These are phyloP conservation scores for Heliconius erato DNA, from an alignment of 2,888 invertebrate species.

Conservation along the genomic window DNA sequence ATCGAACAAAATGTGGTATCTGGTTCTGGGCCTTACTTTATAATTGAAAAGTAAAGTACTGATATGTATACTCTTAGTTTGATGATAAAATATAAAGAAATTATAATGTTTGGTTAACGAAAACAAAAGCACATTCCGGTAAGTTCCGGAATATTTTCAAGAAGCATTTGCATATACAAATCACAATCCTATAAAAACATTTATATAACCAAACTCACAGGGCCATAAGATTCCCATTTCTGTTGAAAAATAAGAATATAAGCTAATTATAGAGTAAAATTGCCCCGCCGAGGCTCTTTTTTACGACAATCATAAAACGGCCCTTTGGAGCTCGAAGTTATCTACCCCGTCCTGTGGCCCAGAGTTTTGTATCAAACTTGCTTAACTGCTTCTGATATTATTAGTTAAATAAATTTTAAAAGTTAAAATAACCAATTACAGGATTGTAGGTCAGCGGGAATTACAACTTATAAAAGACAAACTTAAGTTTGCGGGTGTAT, in stretches of 20 bases:
- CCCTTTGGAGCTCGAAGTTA: constrained; percentile 74
- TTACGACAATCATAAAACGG: constrained; percentile 82
- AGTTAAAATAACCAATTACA: not conserved
- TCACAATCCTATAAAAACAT: constrained; percentile 27
- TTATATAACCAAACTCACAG: constrained; percentile 20
- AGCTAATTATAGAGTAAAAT: constrained; percentile 81
- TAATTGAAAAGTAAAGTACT: not conserved
- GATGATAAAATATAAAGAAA: not conserved
- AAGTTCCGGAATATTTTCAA: not conserved
- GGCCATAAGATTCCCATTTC: constrained; percentile 41
- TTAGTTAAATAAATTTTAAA: not conserved
- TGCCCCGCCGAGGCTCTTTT: constrained; percentile 71
- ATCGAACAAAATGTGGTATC: not conserved
- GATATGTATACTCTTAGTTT: not conserved
- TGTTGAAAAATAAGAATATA: constrained; percentile 68
- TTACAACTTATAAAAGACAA: too few relatives aligned
- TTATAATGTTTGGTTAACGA: not conserved
- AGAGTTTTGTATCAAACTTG: constrained; percentile 67
- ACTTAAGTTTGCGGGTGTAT: too few relatives aligned
- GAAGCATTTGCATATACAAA: constrained; percentile 17
- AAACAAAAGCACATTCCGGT: constrained; percentile 4
- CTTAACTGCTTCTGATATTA: constrained; percentile 64
- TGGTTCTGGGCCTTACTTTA: not conserved
- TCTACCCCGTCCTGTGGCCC: constrained; percentile 65
- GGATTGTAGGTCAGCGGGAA: too few relatives aligned